phyloP scores from a whole-genome alignment of 2,113 vertebrate genomes.

The Gorsachius goisagi region DNA sequence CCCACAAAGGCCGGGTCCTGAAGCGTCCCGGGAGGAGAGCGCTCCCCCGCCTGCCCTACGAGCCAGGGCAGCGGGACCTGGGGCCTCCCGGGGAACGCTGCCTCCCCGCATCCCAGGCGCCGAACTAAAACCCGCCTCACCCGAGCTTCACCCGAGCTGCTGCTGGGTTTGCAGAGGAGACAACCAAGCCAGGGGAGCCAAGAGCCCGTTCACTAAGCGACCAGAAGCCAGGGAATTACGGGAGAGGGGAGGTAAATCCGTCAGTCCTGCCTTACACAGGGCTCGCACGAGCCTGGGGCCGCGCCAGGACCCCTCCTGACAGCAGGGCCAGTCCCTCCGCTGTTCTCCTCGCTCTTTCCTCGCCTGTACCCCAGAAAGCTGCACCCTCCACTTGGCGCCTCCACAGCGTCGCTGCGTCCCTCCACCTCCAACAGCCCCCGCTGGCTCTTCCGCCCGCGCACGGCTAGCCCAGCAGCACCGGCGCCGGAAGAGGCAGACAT shows the following conservation, averaged over 20 bases:
- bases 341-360: neutral
- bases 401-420: neutral
- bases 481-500: fast-evolving
- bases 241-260: neutral
- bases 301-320: fast-evolving
- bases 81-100: fast-evolving
- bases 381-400: too few species aligned
- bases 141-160: neutral
- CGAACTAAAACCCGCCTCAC: neutral
- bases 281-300: fast-evolving
- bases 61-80: neutral
- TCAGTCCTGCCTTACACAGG: neutral
- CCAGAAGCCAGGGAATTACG: neutral
- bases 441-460: fast-evolving
- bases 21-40: neutral
- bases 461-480: neutral
- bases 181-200: neutral
- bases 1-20: neutral
- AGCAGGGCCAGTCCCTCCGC: neutral
- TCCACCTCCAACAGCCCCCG: neutral
- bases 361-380: too few species aligned
- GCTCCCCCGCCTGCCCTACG: neutral
- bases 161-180: neutral
- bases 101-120: neutral
- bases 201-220: neutral